Base-by-base conservation (phyloP, 2,797 vertebrate genomes). In the Diplodus puntazzo region DNA sequence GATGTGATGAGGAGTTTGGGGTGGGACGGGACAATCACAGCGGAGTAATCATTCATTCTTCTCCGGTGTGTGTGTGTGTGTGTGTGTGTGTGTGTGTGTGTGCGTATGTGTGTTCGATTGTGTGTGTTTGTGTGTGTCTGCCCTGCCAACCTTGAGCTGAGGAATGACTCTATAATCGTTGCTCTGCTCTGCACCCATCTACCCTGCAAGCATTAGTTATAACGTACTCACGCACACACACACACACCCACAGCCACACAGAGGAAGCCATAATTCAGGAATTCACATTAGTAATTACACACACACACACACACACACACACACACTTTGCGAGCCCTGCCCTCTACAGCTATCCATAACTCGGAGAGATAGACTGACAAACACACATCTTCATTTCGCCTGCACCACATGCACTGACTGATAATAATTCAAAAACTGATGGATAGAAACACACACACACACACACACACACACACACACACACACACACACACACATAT, bases 131-230 rank as follows among this genome's bases (percentile, higher is more conserved):
- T 73, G 69, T 79, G 75, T 61, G 63, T 70, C 30, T 18, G 49
- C 43, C 72, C 73, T 72, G 84, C 73, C 88, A 87, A 87, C 88
- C 87, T 90, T 89, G 88, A 86, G 82, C 73, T 89, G 87, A 89
- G 63, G 73, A 88, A 90, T 87, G 78, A 81, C 73, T 88, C 67
- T 53, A 74, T 85, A 84, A 92, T 91, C 27, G 45, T 54, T 42
- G 78, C 77, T 87, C 81, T 81, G 70, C 85, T 73, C 87, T 77
- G 71, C 82, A 68, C 73, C 69, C 60, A 79, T 83, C 77, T 65
- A 74, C 27, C 83, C 75, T 39, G 59, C 69, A 16, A 78, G 79
- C 75, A 84, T 88, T 85, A 78, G 78, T 90, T 87, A 85, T 85
- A 63, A 79, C 68, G 5, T 5, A 39, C 77, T 70, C 67, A 11